phyloP scores from a whole-genome alignment of 1,140 invertebrate species.

The Paraescarpia echinospica region DNA sequence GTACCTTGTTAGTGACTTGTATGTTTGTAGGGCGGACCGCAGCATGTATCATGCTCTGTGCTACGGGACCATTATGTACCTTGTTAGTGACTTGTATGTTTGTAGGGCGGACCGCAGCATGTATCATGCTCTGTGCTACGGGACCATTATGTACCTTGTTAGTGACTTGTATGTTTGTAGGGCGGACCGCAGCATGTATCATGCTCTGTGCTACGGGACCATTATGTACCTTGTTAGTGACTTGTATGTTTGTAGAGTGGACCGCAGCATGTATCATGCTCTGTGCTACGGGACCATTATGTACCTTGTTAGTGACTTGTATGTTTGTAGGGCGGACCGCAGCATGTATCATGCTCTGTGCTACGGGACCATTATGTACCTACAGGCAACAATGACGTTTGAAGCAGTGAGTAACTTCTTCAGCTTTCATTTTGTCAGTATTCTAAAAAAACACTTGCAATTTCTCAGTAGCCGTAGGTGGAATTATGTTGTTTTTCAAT shows the following conservation, averaged over 20 bases:
- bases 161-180: conserved; percentile 55
- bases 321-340: conserved; percentile 67
- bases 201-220: conserved; percentile 84
- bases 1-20: conserved; percentile 64
- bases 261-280: not conserved
- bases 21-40: conserved; percentile 66
- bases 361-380: conserved; percentile 81
- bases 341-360: conserved; percentile 94
- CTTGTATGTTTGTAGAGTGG: no score
- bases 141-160: conserved; percentile 80
- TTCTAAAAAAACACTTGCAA: not conserved
- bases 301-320: not conserved
- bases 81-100: conserved; percentile 49
- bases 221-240: conserved; percentile 73
- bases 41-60: conserved; percentile 94
- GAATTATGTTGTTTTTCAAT: conserved; percentile 6
- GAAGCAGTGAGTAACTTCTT: conserved; percentile 68
- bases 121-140: conserved; percentile 88
- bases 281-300: not conserved
- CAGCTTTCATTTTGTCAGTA: conserved; percentile 11
- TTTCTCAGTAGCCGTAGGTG: not conserved
- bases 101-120: conserved; percentile 77
- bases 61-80: conserved; percentile 81
- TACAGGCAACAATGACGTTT: conserved; percentile 91
- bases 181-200: conserved; percentile 83